A percentile compares a stretch with the other conserved stretches of the same genome.
Evolutionary conservation across 1,140 invertebrate genomes (phyloP).

Genomic region (Aphelenchoides fujianensis): DNA sequence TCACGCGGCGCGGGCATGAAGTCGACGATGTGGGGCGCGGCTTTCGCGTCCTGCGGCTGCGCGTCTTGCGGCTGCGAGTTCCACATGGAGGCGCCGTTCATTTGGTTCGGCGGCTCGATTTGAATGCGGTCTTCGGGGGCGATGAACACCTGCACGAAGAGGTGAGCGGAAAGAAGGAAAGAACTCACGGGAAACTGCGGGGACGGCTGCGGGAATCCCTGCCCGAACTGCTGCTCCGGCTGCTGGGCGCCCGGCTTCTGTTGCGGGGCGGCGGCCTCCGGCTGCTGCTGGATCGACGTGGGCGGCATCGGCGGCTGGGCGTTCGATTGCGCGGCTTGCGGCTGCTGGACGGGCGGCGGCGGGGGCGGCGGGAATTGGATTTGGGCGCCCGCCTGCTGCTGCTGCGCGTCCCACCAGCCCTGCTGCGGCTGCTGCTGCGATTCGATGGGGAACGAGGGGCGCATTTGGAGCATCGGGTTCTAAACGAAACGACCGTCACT

Average conservation of each 20-base stretch:
- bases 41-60: neutral
- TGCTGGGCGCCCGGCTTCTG: constrained; percentile 9
- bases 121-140: constrained; percentile 38
- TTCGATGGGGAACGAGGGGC: constrained; percentile 30
- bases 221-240: constrained; percentile 15
- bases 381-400: neutral
- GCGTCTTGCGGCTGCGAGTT: neutral
- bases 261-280: constrained; percentile 20
- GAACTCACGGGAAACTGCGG: constrained; percentile 19
- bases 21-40: constrained; percentile 13
- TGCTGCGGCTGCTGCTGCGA: neutral
- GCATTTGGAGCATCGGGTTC: constrained; percentile 20
- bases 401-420: constrained; percentile 12
- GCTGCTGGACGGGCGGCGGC: neutral
- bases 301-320: constrained; percentile 10
- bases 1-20: constrained; percentile 3
- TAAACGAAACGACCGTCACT: too few species aligned
- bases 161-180: too few species aligned
- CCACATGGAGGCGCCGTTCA: neutral
- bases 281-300: constrained; percentile 21
- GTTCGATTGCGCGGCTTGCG: constrained; percentile 14
- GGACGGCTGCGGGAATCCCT: constrained; percentile 17
- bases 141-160: constrained; percentile 28
- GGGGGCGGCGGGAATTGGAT: constrained; percentile 1
- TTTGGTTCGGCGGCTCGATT: constrained; percentile 33